Percentiles rank a stretch among this genome's conserved stretches.
Conservation (phyloP, 1,140 invertebrate genomes). For the Drosophila tsacasi region DNA sequence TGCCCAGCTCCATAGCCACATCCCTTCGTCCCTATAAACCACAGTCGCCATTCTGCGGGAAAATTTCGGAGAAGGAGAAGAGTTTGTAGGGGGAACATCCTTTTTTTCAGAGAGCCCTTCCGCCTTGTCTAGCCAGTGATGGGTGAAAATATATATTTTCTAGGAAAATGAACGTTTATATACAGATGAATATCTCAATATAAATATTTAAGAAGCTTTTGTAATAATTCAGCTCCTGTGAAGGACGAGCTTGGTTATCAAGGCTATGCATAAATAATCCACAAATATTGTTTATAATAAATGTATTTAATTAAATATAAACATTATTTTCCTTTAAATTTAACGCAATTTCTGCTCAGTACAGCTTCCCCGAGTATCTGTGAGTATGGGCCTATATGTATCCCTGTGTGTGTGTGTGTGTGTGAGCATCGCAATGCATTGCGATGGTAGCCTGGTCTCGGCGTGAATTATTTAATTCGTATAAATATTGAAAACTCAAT, state of each 20-base stretch:
- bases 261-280: no score
- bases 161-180: no score
- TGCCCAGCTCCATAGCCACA: conserved; percentile 29
- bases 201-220: neutral
- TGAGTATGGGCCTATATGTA: neutral
- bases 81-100: conserved; percentile 10
- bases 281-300: no score
- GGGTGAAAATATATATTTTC: neutral
- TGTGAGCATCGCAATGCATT: conserved; percentile 3
- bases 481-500: conserved; percentile 82
- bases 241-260: neutral
- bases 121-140: conserved; percentile 22
- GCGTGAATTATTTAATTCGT: conserved; percentile 81
- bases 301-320: neutral
- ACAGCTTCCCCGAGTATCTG: neutral
- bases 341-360: neutral
- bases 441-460: conserved; percentile 3
- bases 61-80: neutral
- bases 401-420: neutral
- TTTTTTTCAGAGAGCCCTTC: conserved; percentile 9
- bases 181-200: neutral
- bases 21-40: conserved; percentile 5
- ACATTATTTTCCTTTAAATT: neutral
- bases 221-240: neutral
- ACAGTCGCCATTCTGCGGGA: conserved; percentile 12